Percentiles rank a stretch among this genome's conserved stretches.
These are phyloP conservation scores for Emydoidea blandingii DNA, from an alignment of 2,797 vertebrate species.

Conservation along the genomic window DNA sequence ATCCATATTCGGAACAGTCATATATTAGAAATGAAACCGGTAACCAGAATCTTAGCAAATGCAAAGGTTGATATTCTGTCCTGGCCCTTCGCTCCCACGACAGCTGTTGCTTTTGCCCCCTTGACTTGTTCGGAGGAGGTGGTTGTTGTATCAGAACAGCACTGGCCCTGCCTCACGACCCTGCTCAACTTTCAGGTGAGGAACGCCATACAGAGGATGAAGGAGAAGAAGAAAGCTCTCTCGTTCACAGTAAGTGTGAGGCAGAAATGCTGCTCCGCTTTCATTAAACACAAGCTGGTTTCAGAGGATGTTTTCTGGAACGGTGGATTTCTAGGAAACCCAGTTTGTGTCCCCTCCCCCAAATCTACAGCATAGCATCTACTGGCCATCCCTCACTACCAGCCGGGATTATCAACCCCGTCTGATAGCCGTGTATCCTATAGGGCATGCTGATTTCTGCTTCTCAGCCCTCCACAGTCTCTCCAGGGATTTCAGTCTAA, in stretches of 20 bases:
- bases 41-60: not conserved
- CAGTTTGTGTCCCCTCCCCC: not conserved
- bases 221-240: conserved; percentile 91
- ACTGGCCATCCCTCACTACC: not conserved
- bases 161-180: not conserved
- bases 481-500: not conserved
- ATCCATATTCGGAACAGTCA: fast-evolving
- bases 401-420: not conserved
- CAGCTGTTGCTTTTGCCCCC: not conserved
- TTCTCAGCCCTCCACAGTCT: not conserved
- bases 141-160: not conserved
- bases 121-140: not conserved
- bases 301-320: not conserved
- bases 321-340: not conserved
- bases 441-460: not conserved
- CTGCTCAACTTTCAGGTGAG: conserved; percentile 83
- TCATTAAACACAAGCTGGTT: not conserved
- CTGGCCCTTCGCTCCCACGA: fast-evolving
- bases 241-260: conserved; percentile 86
- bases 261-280: not conserved
- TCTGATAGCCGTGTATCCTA: not conserved
- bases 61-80: not conserved
- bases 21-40: fast-evolving
- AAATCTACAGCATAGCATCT: not conserved
- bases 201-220: conserved; percentile 91